phyloP scores from a whole-genome alignment of 2,888 invertebrate species.

The Villa cingulata region DNA sequence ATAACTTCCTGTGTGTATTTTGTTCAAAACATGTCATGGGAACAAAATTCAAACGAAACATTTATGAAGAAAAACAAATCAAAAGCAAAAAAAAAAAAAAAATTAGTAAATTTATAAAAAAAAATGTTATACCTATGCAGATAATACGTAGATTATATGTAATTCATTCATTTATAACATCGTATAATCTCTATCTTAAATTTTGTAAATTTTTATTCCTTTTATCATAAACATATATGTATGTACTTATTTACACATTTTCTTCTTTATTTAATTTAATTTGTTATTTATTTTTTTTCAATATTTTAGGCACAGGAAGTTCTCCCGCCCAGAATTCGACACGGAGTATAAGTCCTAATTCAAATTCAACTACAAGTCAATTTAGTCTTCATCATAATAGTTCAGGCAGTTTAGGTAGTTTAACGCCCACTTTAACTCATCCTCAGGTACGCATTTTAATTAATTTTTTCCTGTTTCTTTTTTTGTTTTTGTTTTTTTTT shows the following conservation, averaged over 20 bases:
- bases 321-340: constrained; percentile 39
- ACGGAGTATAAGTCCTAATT: constrained; percentile 37
- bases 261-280: neutral
- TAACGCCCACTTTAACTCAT: constrained; percentile 34
- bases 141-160: neutral
- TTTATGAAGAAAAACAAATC: too few species aligned
- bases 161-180: neutral
- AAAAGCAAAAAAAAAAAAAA: neutral
- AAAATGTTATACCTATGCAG: too few species aligned
- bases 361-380: constrained; percentile 34
- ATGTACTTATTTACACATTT: neutral
- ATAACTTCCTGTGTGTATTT: neutral
- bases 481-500: constrained; percentile 1
- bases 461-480: constrained; percentile 6
- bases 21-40: neutral
- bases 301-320: constrained; percentile 35
- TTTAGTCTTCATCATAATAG: constrained; percentile 36
- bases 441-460: constrained; percentile 26
- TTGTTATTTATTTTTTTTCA: constrained; percentile 1
- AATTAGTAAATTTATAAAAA: neutral
- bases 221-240: neutral
- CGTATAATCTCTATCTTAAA: neutral
- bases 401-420: constrained; percentile 34
- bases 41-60: neutral
- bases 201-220: constrained; percentile 1